These are phyloP conservation scores for Hesperophylax magnus DNA, from an alignment of 1,140 invertebrate species.

Conservation along the genomic window DNA sequence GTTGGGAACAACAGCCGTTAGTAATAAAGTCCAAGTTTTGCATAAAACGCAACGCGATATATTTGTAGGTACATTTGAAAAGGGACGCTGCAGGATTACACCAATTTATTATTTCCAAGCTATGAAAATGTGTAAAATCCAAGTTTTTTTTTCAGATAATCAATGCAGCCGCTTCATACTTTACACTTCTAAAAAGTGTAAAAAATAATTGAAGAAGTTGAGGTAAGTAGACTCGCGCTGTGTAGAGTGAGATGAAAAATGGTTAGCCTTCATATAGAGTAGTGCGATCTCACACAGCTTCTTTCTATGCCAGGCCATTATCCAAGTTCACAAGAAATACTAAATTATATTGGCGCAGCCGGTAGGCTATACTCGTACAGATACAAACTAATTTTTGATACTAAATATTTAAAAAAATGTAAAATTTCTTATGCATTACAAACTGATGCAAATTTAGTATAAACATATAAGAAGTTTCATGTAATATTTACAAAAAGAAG, in stretches of 20 bases:
- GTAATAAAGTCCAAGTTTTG: no score
- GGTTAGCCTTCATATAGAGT: neutral
- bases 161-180: constrained; percentile 24
- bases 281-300: neutral
- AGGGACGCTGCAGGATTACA: neutral
- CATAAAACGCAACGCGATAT: neutral
- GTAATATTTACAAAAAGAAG: no score
- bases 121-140: neutral
- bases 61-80: neutral
- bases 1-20: no score
- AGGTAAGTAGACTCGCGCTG: no score
- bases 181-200: constrained; percentile 28
- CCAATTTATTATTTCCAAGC: neutral
- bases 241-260: no score
- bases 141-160: constrained; percentile 38
- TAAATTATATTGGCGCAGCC: no score
- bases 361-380: no score
- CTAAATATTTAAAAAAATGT: no score
- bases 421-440: no score
- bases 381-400: no score
- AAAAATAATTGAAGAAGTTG: constrained; percentile 14
- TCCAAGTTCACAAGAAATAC: neutral
- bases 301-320: neutral
- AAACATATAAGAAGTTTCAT: no score
- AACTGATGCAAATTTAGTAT: no score